Base-by-base conservation (phyloP, 2,888 invertebrate species). In the Ochropacha duplaris region DNA sequence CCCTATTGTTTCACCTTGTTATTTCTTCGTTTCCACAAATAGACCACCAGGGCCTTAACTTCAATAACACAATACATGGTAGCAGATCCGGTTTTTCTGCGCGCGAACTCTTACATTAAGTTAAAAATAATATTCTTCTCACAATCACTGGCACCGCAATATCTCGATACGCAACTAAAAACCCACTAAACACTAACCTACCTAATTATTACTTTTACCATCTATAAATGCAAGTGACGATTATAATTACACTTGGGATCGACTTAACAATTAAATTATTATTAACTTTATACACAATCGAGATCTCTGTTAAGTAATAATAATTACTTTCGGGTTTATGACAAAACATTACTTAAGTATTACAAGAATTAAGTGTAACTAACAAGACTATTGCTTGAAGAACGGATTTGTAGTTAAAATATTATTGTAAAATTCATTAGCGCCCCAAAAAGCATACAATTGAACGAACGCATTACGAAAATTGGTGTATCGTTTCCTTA, bases 251-350 rank as follows among this genome's bases (percentile, higher is more conserved):
- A 60, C 57, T 58, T 60, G 24, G 31, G 31, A 31, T 12, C 31
- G 12, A 31, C 31, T 12, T 31, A 31, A 64, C 34, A 34, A 54
- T 64, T 61, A 71, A 49, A 54, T 69, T 63, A 52, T 56, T 60
- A 65, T 54, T 62, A 59, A 57, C 14, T 54, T 54, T 57, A 57
- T 69, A 72, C 68, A 74, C 49, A 55, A 65, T 65, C 62, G 75
- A 72, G 75, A 72, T 72, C 75, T 66, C 61, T 72, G 72, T 65
- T 62, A 58, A 39, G 54, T 49, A 19, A 57, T 64, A 63, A 52
- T 66, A 31, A 54, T 59, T 63, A 36, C 57, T 58, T 57, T 49
- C 49, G 61, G 19, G 6, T 55, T 56, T 56, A 31, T n/a, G 39
- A 57, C 51, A 28, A 11, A 11, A 24, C n/a, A 49, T 50, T 50